Percentiles rank a stretch among this genome's conserved stretches.
Conservation (phyloP, 2,888 invertebrate species). For the Chirona hameri region DNA sequence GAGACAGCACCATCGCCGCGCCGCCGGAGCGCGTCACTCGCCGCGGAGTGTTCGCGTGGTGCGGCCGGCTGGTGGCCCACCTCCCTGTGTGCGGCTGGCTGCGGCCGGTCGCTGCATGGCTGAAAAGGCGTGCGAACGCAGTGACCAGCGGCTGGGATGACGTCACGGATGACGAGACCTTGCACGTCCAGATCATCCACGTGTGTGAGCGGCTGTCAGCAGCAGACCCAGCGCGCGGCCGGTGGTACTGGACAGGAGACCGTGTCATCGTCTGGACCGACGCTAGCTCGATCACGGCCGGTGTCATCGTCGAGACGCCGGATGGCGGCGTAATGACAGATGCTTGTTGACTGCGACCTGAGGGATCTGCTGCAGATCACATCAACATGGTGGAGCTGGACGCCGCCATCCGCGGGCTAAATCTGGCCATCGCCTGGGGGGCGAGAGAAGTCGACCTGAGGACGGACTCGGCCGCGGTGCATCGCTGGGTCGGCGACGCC, state of each 20-base stretch:
- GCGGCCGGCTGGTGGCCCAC: too few species aligned
- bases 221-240: slow-evolving; percentile 4
- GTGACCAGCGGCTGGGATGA: slow-evolving; percentile 13
- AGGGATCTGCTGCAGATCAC: not conserved
- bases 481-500: not conserved
- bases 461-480: not conserved
- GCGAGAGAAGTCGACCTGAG: not conserved
- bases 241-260: not conserved
- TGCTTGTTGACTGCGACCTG: not conserved
- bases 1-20: slow-evolving; percentile 22
- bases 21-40: too few species aligned
- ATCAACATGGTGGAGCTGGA: slow-evolving; percentile 32
- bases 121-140: slow-evolving; percentile 23
- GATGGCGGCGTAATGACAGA: not conserved
- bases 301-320: not conserved
- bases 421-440: slow-evolving; percentile 28
- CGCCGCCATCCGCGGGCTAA: not conserved
- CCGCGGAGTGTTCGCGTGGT: slow-evolving; percentile 24
- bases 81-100: too few species aligned
- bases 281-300: not conserved
- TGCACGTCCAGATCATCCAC: not conserved
- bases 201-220: not conserved
- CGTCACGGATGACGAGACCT: not conserved
- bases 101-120: too few species aligned
- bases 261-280: not conserved